These are phyloP conservation scores for Halichoeres trimaculatus DNA, from an alignment of 2,113 vertebrate genomes.

Conservation along the genomic window DNA sequence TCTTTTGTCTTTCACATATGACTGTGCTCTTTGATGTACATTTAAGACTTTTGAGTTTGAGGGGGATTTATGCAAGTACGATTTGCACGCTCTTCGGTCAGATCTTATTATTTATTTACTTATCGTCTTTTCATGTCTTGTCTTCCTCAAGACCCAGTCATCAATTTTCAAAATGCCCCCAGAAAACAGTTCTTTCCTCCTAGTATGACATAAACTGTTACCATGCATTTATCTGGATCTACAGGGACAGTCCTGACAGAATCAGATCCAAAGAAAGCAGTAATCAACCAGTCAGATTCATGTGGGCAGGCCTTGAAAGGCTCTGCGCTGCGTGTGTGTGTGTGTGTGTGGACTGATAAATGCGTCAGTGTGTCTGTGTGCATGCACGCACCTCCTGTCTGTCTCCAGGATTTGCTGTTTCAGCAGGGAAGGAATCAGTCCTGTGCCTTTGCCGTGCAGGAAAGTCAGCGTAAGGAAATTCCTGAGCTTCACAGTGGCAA, in stretches of 20 bases:
- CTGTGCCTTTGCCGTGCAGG: conserved; percentile 66
- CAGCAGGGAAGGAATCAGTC: conserved; percentile 80
- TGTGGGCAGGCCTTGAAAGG: conserved; percentile 40
- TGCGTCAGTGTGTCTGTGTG: conserved; percentile 16
- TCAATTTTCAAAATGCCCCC: conserved; percentile 22
- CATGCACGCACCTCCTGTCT: conserved; percentile 50
- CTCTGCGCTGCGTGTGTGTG: conserved; percentile 16
- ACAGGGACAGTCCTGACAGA: conserved; percentile 28
- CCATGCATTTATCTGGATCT: conserved; percentile 19
- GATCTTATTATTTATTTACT: conserved; percentile 59
- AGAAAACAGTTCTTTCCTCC: conserved; percentile 20
- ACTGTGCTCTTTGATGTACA: conserved; percentile 63
- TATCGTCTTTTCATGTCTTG: conserved; percentile 22
- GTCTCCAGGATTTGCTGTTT: conserved; percentile 77
- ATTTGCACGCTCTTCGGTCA: conserved; percentile 58
- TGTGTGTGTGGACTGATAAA: conserved; percentile 22
- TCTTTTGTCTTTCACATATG: conserved; percentile 86
- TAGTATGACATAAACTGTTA: conserved; percentile 23
- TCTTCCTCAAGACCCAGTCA: conserved; percentile 18
- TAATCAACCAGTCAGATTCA: conserved; percentile 65
- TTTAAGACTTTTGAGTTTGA: conserved; percentile 44
- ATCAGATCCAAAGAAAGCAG: conserved; percentile 42
- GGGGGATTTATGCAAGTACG: conserved; percentile 53
- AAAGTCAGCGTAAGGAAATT: conserved; percentile 79
- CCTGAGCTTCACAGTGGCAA: conserved; percentile 78